Conservation (phyloP, 2,797 vertebrate genomes). For the Takifugu ocellatus region DNA sequence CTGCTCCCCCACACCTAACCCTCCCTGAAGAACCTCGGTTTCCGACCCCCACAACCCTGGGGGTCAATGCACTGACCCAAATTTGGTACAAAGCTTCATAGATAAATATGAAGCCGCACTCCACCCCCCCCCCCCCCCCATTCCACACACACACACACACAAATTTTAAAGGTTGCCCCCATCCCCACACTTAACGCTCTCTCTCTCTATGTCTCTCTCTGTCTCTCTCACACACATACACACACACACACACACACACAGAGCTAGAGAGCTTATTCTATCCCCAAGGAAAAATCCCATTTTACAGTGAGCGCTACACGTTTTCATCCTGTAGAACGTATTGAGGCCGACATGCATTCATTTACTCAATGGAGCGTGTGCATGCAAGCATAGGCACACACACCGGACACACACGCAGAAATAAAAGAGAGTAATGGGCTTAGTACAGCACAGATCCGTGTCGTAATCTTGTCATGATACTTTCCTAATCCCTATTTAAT, state of each 20-base stretch:
- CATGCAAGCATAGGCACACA: constrained; percentile 6
- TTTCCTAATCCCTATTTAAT: constrained; percentile 69
- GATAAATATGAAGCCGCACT: constrained; percentile 62
- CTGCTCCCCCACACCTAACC: constrained; percentile 1
- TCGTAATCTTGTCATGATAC: constrained; percentile 74
- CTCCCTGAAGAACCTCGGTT: constrained; percentile 24
- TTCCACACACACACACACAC: constrained; percentile 12
- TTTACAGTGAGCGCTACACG: constrained; percentile 44
- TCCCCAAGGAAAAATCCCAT: constrained; percentile 35
- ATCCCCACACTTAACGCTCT: constrained; percentile 15
- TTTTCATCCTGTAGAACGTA: constrained; percentile 57
- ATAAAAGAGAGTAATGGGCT: constrained; percentile 56
- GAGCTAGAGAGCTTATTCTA: constrained; percentile 1
- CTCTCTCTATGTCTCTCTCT: too few relatives aligned
- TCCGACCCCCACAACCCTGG: constrained; percentile 27
- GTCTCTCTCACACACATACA: not conserved
- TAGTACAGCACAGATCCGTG: constrained; percentile 59
- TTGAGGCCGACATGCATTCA: constrained; percentile 33
- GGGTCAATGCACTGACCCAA: constrained; percentile 62
- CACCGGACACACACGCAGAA: constrained; percentile 15
- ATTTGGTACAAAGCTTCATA: constrained; percentile 60
- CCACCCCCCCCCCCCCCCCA: constrained; percentile 52
- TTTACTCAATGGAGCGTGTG: constrained; percentile 31
- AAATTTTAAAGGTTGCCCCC: constrained; percentile 21
- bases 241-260: constrained; percentile 2